Conservation (phyloP, 2,888 invertebrate species). For the Cephalotes varians region DNA sequence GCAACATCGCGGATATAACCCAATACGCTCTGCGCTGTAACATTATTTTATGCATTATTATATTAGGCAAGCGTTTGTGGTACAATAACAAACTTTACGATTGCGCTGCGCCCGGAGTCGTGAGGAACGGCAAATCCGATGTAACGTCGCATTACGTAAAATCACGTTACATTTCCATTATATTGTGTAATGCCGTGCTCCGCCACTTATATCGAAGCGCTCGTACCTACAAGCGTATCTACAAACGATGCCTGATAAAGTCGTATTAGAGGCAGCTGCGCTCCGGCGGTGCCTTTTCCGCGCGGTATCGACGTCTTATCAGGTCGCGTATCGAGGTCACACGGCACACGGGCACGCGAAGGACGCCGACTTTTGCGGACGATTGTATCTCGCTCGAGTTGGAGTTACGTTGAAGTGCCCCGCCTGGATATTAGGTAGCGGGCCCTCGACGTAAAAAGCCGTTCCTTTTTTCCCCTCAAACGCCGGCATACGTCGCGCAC, state of each 20-base stretch:
- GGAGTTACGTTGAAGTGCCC: conserved; percentile 63
- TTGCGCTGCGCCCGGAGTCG: neutral
- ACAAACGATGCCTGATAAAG: conserved; percentile 42
- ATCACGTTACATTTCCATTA: conserved; percentile 45
- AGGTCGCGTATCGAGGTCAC: conserved; percentile 49
- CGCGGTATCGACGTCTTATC: conserved; percentile 45
- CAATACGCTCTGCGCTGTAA: neutral
- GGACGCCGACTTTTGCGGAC: conserved; percentile 49
- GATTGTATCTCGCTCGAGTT: conserved; percentile 56
- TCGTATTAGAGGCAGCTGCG: conserved; percentile 20
- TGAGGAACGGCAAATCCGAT: neutral
- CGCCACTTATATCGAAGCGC: conserved; percentile 34
- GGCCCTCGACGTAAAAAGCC: conserved; percentile 34
- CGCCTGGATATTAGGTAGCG: conserved; percentile 65
- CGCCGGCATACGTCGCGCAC: conserved; percentile 52
- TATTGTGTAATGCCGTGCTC: conserved; percentile 21
- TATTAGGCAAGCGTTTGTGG: neutral
- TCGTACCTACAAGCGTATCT: neutral
- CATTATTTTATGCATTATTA: conserved; percentile 12
- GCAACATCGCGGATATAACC: conserved; percentile 27
- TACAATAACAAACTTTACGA: conserved; percentile 30
- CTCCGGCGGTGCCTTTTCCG: conserved; percentile 22
- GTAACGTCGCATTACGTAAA: conserved; percentile 33
- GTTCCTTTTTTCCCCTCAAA: conserved; percentile 28
- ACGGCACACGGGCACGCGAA: conserved; percentile 31